Percentiles rank a stretch among this genome's conserved stretches.
phyloP scores from a whole-genome alignment of 2,888 invertebrate species.

The Thymelicus sylvestris region DNA sequence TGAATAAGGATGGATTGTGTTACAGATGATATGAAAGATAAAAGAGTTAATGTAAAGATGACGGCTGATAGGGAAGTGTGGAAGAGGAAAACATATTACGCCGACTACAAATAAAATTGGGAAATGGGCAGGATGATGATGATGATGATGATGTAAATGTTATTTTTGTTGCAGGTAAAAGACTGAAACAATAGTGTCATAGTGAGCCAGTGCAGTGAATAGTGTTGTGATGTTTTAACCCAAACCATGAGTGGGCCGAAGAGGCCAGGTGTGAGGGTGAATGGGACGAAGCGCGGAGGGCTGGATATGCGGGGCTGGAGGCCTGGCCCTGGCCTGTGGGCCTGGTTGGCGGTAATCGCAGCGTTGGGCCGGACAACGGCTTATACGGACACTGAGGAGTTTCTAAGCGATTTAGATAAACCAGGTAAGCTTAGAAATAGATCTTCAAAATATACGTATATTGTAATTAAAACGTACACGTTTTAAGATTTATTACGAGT shows the following conservation, averaged over 20 bases:
- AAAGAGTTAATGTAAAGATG: too few relatives aligned
- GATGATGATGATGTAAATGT: too few relatives aligned
- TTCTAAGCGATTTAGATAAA: constrained; percentile 86
- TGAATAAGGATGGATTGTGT: too few relatives aligned
- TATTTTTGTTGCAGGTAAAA: constrained; percentile 52
- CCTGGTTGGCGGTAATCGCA: constrained; percentile 76
- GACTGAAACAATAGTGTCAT: constrained; percentile 38
- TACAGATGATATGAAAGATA: too few relatives aligned
- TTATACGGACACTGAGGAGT: constrained; percentile 84
- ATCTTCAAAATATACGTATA: too few relatives aligned
- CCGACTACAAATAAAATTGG: too few relatives aligned
- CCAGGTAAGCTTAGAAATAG: constrained; percentile 73
- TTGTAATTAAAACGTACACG: too few relatives aligned
- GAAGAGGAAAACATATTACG: too few relatives aligned
- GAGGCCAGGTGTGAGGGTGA: not conserved
- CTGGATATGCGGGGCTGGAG: constrained; percentile 45
- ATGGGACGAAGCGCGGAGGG: constrained; percentile 1
- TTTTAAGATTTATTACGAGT: too few relatives aligned
- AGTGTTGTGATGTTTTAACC: constrained; percentile 60
- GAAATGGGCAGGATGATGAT: too few relatives aligned
- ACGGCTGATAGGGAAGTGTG: too few relatives aligned
- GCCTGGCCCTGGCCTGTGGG: constrained; percentile 60
- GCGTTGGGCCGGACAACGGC: constrained; percentile 74
- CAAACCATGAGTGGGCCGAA: constrained; percentile 47
- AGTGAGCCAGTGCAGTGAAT: constrained; percentile 54